phyloP scores from a whole-genome alignment of 2,888 invertebrate genomes.

The Scrobipalpa costella region DNA sequence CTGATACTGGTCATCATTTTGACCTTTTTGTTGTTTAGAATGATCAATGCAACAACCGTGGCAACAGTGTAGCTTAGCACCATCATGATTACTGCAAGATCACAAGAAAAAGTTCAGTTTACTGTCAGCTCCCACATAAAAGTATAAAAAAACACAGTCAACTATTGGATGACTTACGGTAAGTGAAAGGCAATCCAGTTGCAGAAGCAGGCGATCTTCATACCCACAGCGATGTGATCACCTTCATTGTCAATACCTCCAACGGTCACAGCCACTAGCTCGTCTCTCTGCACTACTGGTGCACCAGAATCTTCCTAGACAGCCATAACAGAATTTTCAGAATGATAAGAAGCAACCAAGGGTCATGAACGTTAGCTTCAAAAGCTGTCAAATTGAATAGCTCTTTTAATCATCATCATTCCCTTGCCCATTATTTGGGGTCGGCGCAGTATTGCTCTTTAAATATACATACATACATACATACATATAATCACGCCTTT shows the following conservation, averaged over 20 bases:
- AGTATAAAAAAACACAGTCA: not conserved
- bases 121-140: not conserved
- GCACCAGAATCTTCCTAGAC: conserved; percentile 58
- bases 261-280: conserved; percentile 55
- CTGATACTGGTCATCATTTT: too few species aligned
- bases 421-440: too few species aligned
- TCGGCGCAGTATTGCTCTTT: too few species aligned
- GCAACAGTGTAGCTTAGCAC: not conserved
- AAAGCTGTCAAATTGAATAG: too few species aligned
- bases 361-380: too few species aligned
- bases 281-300: conserved; percentile 49
- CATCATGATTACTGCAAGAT: not conserved
- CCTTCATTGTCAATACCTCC: conserved; percentile 49
- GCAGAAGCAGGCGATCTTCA: conserved; percentile 61
- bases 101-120: not conserved
- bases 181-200: conserved; percentile 57
- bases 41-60: not conserved
- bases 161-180: conserved; percentile 47
- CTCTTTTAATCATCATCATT: too few species aligned
- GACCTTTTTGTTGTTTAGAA: not conserved
- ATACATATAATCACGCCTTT: too few species aligned
- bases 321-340: not conserved
- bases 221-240: conserved; percentile 53
- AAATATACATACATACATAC: too few species aligned
- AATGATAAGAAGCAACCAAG: too few species aligned